Evolutionary conservation across 2,888 invertebrate genomes (phyloP).

Genomic region (Cerastis rubricosa): DNA sequence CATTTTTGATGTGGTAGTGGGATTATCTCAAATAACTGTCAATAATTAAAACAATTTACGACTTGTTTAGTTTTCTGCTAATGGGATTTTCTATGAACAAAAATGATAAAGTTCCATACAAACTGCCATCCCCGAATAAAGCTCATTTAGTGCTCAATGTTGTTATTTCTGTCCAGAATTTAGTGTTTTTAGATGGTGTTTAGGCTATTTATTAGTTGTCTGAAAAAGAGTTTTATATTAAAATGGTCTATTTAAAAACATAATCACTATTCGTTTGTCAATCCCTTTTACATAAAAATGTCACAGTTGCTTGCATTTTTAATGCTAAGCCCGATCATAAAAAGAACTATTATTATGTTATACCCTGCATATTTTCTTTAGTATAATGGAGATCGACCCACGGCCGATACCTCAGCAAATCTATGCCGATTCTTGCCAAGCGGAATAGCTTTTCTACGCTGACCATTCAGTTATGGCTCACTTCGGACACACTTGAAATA

Average conservation of each 20-base stretch:
- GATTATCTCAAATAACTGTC: background rate
- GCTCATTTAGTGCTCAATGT: background rate
- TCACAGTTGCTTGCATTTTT: background rate
- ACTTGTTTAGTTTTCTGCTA: background rate
- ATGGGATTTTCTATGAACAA: background rate
- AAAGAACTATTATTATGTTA: background rate
- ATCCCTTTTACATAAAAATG: background rate
- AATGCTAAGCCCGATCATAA: background rate
- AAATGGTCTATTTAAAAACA: background rate
- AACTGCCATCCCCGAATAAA: background rate
- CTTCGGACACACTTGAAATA: constrained; percentile 15
- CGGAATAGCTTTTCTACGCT: constrained; percentile 29
- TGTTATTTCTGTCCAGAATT: background rate
- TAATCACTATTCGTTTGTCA: too few species aligned
- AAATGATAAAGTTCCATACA: background rate
- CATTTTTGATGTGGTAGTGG: background rate
- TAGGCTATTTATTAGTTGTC: background rate
- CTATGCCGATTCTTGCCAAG: constrained; percentile 24
- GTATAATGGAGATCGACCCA: background rate
- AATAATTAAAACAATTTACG: background rate
- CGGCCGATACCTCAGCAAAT: constrained; percentile 6
- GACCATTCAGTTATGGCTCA: constrained; percentile 29
- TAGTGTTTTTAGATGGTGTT: background rate
- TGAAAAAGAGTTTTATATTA: background rate
- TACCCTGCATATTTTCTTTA: background rate